A percentile compares a stretch with the other conserved stretches of the same genome.
Evolutionary conservation across 2,113 vertebrate species (phyloP).

Genomic region (Chionodraco myersi): DNA sequence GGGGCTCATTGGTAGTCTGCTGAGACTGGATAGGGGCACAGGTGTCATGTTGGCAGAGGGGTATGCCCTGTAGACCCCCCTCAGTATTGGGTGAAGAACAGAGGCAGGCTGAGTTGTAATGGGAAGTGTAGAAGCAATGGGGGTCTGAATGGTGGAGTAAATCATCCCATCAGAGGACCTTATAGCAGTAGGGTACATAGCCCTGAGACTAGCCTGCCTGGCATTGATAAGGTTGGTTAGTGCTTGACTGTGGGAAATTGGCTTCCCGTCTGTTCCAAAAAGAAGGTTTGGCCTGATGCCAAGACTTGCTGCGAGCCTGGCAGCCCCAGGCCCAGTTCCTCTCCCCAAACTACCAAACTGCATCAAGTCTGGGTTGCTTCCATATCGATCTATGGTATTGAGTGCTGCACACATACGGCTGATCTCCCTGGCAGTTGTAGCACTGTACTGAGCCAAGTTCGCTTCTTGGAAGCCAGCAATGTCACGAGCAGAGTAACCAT

Average conservation of each 20-base stretch:
- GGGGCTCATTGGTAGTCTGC: conserved; percentile 88
- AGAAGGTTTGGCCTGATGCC: conserved; percentile 87
- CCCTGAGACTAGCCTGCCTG: conserved; percentile 87
- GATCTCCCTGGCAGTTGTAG: conserved; percentile 96
- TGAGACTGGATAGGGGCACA: conserved; percentile 90
- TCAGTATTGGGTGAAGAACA: conserved; percentile 90
- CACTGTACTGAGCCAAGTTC: conserved; percentile 96
- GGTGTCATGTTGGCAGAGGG: conserved; percentile 86
- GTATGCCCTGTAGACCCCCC: conserved; percentile 90
- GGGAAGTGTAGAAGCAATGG: conserved; percentile 96
- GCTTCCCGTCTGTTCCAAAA: conserved; percentile 88
- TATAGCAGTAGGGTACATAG: conserved; percentile 92
- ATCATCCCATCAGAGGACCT: conserved; percentile 96
- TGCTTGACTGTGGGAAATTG: conserved; percentile 84
- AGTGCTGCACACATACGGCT: conserved; percentile 99
- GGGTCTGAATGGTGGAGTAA: conserved; percentile 99
- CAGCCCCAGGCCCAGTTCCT: conserved; percentile 72
- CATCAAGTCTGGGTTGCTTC: conserved; percentile 88
- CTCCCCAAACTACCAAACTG: conserved; percentile 86
- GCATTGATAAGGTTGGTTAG: conserved; percentile 87
- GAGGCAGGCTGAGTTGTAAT: conserved; percentile 97
- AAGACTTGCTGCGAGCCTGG: conserved; percentile 85
- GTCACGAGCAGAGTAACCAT: conserved; percentile 90
- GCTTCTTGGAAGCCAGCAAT: conserved; percentile 92
- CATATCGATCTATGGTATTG: conserved; percentile 94